These are phyloP conservation scores for Thera britannica DNA, from an alignment of 2,888 invertebrate species.

Conservation along the genomic window DNA sequence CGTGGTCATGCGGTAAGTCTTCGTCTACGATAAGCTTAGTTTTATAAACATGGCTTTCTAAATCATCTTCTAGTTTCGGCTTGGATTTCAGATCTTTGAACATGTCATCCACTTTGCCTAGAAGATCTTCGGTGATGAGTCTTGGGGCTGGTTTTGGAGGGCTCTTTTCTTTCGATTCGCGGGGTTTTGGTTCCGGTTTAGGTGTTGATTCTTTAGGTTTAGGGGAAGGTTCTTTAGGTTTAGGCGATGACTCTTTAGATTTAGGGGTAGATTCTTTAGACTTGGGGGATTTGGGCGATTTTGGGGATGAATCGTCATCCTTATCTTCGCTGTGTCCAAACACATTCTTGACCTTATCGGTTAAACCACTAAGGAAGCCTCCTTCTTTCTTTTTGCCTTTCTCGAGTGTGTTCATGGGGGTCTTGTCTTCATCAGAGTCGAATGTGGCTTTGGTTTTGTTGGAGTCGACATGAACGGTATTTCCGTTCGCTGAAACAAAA, in stretches of 20 bases:
- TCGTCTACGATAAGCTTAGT: conserved; percentile 79
- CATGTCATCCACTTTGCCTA: conserved; percentile 82
- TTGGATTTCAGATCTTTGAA: conserved; percentile 74
- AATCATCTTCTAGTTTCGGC: conserved; percentile 67
- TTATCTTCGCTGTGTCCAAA: conserved; percentile 75
- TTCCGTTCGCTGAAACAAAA: conserved; percentile 71
- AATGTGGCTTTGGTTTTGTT: conserved; percentile 84
- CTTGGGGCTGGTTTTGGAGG: conserved; percentile 78
- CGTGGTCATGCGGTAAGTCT: conserved; percentile 56
- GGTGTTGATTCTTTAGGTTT: conserved; percentile 66
- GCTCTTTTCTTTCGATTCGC: conserved; percentile 59
- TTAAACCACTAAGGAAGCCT: conserved; percentile 72
- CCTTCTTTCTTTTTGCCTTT: conserved; percentile 80
- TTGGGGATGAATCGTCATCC: conserved; percentile 53
- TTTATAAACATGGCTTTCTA: conserved; percentile 65
- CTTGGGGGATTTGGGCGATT: conserved; percentile 47
- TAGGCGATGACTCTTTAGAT: conserved; percentile 55
- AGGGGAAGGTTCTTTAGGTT: conserved; percentile 61
- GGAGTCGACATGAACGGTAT: conserved; percentile 74
- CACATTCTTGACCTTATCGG: conserved; percentile 73
- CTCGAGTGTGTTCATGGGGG: conserved; percentile 82
- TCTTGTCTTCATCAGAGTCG: conserved; percentile 83
- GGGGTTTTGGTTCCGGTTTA: conserved; percentile 66
- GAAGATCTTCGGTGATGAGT: conserved; percentile 75
- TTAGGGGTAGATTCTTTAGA: conserved; percentile 63